Conservation (phyloP, 2,113 vertebrate species). For the Ursus arctos region DNA sequence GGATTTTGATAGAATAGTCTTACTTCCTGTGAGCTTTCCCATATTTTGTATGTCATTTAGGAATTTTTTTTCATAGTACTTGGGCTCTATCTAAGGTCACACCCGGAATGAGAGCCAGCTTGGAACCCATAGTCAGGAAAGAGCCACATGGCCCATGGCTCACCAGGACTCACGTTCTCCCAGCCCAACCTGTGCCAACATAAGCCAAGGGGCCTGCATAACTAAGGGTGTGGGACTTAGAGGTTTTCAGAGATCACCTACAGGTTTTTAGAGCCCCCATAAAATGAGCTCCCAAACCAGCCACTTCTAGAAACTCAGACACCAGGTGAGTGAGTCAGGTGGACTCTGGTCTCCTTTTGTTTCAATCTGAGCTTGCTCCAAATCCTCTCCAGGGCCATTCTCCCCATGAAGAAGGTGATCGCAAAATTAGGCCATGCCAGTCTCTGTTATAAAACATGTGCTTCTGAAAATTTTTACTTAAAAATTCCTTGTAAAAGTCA, state of each 20-base stretch:
- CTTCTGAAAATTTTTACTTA: neutral
- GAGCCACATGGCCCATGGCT: neutral
- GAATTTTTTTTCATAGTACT: neutral
- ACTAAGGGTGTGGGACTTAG: neutral
- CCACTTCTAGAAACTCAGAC: neutral
- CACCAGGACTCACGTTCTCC: too few relatives aligned
- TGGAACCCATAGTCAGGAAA: neutral
- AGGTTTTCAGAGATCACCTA: neutral
- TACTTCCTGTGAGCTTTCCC: neutral
- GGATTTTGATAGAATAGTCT: neutral
- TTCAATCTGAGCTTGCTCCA: slow-evolving; percentile 87
- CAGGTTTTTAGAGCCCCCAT: accelerated
- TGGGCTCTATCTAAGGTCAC: neutral
- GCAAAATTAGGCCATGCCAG: slow-evolving; percentile 95
- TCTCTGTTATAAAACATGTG: slow-evolving; percentile 86
- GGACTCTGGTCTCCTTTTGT: slow-evolving; percentile 61
- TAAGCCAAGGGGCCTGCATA: too few relatives aligned
- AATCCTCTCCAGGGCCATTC: slow-evolving; percentile 88
- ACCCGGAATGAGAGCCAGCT: accelerated
- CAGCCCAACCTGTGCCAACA: accelerated
- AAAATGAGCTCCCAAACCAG: neutral
- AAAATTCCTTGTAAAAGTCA: neutral
- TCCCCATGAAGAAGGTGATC: slow-evolving; percentile 96
- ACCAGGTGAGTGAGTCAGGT: accelerated
- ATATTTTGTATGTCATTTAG: slow-evolving; percentile 9